These are phyloP conservation scores for Slavum lentiscoides DNA, from an alignment of 2,888 invertebrate species.

Conservation along the genomic window DNA sequence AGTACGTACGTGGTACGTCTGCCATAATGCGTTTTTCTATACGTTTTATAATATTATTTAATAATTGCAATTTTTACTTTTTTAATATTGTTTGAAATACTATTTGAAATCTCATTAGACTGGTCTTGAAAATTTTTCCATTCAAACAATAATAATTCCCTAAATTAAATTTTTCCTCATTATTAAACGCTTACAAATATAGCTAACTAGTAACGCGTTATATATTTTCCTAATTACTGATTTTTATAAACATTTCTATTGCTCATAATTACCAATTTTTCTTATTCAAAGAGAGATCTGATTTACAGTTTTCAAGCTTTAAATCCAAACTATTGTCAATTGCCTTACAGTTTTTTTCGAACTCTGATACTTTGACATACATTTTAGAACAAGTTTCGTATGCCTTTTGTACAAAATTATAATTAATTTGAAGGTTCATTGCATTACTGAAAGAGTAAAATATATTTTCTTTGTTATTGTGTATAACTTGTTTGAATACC, in stretches of 20 bases:
- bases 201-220: no score
- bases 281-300: background rate
- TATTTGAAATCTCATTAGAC: background rate
- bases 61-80: slow-evolving; percentile 1
- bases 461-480: background rate
- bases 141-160: background rate
- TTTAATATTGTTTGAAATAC: background rate
- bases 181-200: no score
- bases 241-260: no score
- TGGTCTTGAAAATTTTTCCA: background rate
- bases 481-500: background rate
- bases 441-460: slow-evolving; percentile 11
- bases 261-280: slow-evolving; percentile 11
- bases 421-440: slow-evolving; percentile 29
- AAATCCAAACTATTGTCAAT: slow-evolving; percentile 3
- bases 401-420: background rate
- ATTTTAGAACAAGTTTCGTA: slow-evolving; percentile 1
- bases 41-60: no score
- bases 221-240: no score
- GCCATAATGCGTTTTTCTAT: no score
- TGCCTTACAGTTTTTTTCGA: background rate
- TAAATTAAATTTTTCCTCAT: background rate
- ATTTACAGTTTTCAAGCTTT: slow-evolving; percentile 16
- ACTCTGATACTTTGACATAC: background rate
- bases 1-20: no score